These are phyloP conservation scores for Gobiocypris rarus DNA, from an alignment of 2,113 vertebrate genomes.

Conservation along the genomic window DNA sequence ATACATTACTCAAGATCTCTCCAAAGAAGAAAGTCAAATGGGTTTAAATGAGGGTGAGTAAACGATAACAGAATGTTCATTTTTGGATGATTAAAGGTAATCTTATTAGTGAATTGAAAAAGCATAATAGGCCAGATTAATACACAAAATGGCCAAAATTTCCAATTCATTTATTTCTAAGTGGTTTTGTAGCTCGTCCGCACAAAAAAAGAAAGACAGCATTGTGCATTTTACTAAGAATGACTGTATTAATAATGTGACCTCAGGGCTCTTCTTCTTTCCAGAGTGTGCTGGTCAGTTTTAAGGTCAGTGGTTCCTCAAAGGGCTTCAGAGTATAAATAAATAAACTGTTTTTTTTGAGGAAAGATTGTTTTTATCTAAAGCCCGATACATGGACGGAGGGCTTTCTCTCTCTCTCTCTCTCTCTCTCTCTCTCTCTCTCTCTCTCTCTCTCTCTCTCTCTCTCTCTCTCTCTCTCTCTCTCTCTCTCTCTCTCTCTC, in stretches of 20 bases:
- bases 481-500: too few relatives aligned
- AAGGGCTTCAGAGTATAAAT: conserved; percentile 37
- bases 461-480: too few relatives aligned
- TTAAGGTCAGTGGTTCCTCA: conserved; percentile 56
- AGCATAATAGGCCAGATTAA: not conserved
- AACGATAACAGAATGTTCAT: not conserved
- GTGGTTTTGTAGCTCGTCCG: not conserved
- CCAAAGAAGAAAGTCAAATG: not conserved
- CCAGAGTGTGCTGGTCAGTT: conserved; percentile 46
- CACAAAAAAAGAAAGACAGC: not conserved
- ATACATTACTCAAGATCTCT: not conserved
- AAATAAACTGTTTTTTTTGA: conserved; percentile 15
- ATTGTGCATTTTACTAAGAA: not conserved
- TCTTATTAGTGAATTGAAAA: conserved; percentile 6
- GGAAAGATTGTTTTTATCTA: conserved; percentile 41
- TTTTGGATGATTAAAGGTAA: not conserved
- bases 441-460: too few relatives aligned
- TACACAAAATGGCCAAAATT: not conserved
- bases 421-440: too few relatives aligned
- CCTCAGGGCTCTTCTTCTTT: conserved; percentile 25
- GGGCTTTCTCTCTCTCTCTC: not conserved
- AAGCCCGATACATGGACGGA: conserved; percentile 25
- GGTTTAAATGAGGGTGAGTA: not conserved
- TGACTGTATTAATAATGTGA: conserved; percentile 41
- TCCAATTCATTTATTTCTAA: not conserved